Conservation (phyloP, 37 sponge, comb jelly and placozoan species). For the Hexactinellida sp. region DNA sequence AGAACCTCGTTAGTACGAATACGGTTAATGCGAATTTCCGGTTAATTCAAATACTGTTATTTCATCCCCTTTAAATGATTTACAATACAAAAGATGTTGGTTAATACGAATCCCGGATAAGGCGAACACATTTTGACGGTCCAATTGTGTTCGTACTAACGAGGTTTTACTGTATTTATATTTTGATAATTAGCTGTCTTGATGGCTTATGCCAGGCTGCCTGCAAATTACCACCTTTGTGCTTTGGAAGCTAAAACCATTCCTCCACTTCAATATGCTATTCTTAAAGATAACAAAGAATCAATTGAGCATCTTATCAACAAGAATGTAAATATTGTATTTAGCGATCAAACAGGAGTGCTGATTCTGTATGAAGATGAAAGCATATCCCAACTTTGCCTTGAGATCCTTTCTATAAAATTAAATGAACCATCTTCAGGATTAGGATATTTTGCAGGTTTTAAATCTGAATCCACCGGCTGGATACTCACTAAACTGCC, state of each 20-base stretch:
- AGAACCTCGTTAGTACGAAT: too few species aligned
- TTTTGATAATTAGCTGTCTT: too few species aligned
- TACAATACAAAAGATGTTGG: too few species aligned
- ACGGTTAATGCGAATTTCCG: too few species aligned
- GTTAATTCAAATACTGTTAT: too few species aligned
- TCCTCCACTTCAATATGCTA: neutral
- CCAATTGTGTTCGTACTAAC: too few species aligned
- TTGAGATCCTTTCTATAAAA: neutral
- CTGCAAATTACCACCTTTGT: too few species aligned
- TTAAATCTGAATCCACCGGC: neutral
- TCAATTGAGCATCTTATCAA: neutral
- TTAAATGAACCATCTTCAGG: neutral
- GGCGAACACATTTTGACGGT: too few species aligned
- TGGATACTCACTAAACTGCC: neutral
- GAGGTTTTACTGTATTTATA: too few species aligned
- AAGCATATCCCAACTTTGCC: neutral
- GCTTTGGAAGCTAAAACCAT: neutral
- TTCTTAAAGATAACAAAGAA: neutral
- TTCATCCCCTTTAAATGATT: too few species aligned
- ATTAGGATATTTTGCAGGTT: neutral
- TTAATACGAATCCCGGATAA: too few species aligned
- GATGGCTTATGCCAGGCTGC: too few species aligned
- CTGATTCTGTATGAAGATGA: neutral
- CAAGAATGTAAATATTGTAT: neutral
- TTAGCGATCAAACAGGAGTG: neutral